Evolutionary conservation across 2,113 vertebrate species (phyloP).

Genomic region (Pelecanoides urinatrix): DNA sequence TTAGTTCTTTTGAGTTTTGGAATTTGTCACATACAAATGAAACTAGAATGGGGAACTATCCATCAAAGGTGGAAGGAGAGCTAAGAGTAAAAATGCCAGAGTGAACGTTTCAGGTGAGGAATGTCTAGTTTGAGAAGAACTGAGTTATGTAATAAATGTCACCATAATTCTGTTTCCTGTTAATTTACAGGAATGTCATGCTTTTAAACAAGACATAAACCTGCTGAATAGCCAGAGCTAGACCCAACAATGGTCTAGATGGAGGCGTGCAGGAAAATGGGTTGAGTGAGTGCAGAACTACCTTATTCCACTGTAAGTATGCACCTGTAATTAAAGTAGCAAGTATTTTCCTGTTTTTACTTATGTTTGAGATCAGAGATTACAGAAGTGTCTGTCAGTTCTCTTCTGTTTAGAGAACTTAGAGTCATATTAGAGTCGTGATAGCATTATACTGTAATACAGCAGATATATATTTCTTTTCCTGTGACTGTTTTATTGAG

Average conservation of each 20-base stretch:
- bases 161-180: neutral
- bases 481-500: neutral
- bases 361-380: neutral
- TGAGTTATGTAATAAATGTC: neutral
- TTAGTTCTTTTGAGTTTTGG: neutral
- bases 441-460: neutral
- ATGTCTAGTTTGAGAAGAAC: neutral
- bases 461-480: neutral
- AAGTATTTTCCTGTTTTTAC: neutral
- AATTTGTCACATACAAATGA: neutral
- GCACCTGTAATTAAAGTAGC: neutral
- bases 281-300: conserved; percentile 1
- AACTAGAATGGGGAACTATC: neutral
- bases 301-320: conserved; percentile 5
- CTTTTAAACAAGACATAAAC: neutral
- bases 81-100: neutral
- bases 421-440: neutral
- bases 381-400: neutral
- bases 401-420: neutral
- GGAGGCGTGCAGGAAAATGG: conserved; percentile 7
- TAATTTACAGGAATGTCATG: conserved; percentile 22
- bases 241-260: neutral
- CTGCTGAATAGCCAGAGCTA: neutral
- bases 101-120: neutral
- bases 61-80: neutral